Base-by-base conservation (phyloP, 2,797 vertebrate species). In the Acipenser oxyrinchus region DNA sequence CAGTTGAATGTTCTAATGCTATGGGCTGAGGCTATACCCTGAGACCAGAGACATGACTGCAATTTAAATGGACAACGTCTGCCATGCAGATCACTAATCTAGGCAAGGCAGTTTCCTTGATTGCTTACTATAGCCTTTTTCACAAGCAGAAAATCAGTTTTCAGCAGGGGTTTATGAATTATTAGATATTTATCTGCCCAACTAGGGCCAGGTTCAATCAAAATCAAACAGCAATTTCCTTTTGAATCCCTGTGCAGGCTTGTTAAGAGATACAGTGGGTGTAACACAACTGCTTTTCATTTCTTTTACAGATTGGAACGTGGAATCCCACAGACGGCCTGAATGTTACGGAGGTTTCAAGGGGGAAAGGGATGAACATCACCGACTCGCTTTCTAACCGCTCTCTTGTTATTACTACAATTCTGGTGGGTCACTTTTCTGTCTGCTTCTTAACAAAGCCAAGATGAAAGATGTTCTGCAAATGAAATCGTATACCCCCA, bases 341-440 rank as follows among this genome's bases (percentile, higher is more conserved):
- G 74, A 99, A 99, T 85, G 97, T 99, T 88, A 97, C 94, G 0
- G 97, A 99, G 66, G 82, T 91, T 52, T 81, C 95, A 70, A 94
- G 91, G 83, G 91, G 93, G 73, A 92, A 94, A 77, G 95, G 95
- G 60, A 91, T 97, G 68, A 99, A 98, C 6, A 93, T 98, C 87
- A 98, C 95, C 0, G 96, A 98, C 77, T 99, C 97, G 0, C 84
- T 99, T 81, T 95, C 95, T 64, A 99, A 99, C 81, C 88, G 97
- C 72, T 97, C 97, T 0, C 92, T 99, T 1, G 84, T 98, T 69
- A 91, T 99, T 87, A 96, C 95, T 79, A 97, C 95, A 0, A 92
- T 98, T 74, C 91, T 99, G 93, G 97, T 99, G 94, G 81, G 87
- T 73, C 10, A n/a, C 18, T 7, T 37, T 37, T 5, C 37, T 37